These are phyloP conservation scores for Thalassophryne amazonica DNA, from an alignment of 2,797 vertebrate genomes.

Conservation along the genomic window DNA sequence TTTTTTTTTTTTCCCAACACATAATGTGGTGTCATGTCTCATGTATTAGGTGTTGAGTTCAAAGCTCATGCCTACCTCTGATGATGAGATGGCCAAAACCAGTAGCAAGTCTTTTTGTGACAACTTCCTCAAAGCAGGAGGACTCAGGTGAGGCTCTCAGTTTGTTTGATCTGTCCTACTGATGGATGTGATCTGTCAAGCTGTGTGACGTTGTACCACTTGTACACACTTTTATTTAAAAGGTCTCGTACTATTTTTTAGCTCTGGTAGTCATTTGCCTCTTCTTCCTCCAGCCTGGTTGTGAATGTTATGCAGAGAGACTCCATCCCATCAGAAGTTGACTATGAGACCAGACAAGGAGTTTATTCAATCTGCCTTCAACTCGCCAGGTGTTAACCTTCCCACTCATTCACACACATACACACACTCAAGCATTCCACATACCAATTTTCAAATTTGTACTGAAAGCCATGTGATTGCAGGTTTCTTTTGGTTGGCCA, in stretches of 20 bases:
- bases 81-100: slow-evolving; percentile 98
- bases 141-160: slow-evolving; percentile 84
- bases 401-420: neutral
- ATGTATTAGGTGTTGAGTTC: slow-evolving; percentile 90
- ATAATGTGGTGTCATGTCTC: too few relatives aligned
- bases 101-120: slow-evolving; percentile 99
- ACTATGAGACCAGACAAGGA: slow-evolving; percentile 98
- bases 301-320: slow-evolving; percentile 99
- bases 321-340: slow-evolving; percentile 97
- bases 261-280: slow-evolving; percentile 2
- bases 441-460: neutral
- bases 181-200: neutral
- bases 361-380: slow-evolving; percentile 99
- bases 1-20: too few relatives aligned
- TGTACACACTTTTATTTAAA: neutral
- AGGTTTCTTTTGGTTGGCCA: slow-evolving; percentile 97
- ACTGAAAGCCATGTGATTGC: slow-evolving; percentile 19
- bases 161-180: neutral
- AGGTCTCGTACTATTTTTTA: neutral
- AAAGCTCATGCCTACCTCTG: slow-evolving; percentile 98
- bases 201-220: neutral
- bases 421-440: neutral
- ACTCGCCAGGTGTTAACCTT: slow-evolving; percentile 85
- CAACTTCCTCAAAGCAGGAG: slow-evolving; percentile 97
- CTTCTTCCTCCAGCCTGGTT: slow-evolving; percentile 97